Conservation (phyloP, 2,797 vertebrate genomes). For the Etheostoma perlongum region DNA sequence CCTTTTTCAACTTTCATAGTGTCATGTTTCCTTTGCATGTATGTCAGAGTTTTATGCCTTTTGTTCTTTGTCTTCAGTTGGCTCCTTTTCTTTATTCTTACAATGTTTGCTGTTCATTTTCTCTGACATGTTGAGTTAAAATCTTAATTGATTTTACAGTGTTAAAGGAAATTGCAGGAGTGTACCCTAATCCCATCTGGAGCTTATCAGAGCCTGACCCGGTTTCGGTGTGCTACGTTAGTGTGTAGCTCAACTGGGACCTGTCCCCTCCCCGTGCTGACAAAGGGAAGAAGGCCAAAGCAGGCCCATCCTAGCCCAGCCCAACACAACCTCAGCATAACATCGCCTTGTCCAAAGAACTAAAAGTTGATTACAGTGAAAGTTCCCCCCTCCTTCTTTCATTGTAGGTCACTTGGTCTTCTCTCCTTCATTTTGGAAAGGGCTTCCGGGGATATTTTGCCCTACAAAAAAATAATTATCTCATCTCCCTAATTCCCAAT, state of each 20-base stretch:
- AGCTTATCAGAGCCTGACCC: constrained; percentile 83
- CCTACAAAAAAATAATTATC: constrained; percentile 90
- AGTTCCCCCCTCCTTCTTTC: constrained; percentile 64
- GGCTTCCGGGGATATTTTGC: constrained; percentile 87
- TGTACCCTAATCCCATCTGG: constrained; percentile 79
- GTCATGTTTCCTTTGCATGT: constrained; percentile 1
- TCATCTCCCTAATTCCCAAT: constrained; percentile 88
- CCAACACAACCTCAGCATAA: constrained; percentile 31
- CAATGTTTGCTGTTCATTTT: constrained; percentile 23
- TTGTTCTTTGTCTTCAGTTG: constrained; percentile 20
- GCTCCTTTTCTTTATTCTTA: constrained; percentile 17
- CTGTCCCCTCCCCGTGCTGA: constrained; percentile 79
- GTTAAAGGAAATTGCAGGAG: constrained; percentile 71
- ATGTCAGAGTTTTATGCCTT: background rate
- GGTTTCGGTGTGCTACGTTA: constrained; percentile 74
- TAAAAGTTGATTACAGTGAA: constrained; percentile 59
- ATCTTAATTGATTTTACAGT: constrained; percentile 80
- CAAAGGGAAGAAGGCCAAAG: constrained; percentile 78
- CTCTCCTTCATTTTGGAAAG: constrained; percentile 82
- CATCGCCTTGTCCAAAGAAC: constrained; percentile 45
- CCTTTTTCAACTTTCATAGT: constrained; percentile 22
- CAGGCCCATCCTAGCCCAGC: constrained; percentile 48
- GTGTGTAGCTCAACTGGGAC: constrained; percentile 77
- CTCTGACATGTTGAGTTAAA: constrained; percentile 51
- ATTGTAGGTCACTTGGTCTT: constrained; percentile 86